Base-by-base conservation (phyloP, 2,113 vertebrate genomes). In the Leucosticte australis region DNA sequence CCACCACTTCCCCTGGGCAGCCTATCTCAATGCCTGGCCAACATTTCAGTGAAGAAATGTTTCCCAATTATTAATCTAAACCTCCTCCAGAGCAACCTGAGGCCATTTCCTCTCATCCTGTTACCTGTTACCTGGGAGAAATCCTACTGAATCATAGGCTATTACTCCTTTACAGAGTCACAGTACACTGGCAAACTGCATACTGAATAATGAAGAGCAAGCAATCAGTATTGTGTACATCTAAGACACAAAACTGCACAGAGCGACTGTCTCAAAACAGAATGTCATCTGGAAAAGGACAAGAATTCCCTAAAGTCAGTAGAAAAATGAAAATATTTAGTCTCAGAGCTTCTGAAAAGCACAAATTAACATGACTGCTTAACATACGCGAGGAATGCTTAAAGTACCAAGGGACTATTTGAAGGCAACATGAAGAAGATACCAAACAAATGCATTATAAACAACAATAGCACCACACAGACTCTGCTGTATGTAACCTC, bases 261-360 rank as follows among this genome's bases (percentile, higher is more conserved):
- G 47, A 88, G 18, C 10, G 3, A 55, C 57, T 82, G 69, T 67
- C 44, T 64, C n/a, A 87, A 71, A 75, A 6, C 53, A 78, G 64
- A 76, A 71, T 73, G 82, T 78, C 41, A 89, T 77, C 47, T 87
- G 49, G 53, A 96, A 82, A n/a, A 96, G 56, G 62, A 84, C 35
- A 92, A 91, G 28, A 88, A 92, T 79, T 91, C 94, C 83, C 89
- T 50, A 49, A 87, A 79, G 83, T 26, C 37, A 92, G 39, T 23
- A 68, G 20, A 92, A 18, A 84, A 95, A 65, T 63, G 37, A 90
- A 93, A 92, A 92, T 86, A 92, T 80, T 92, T 70, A 70, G 42
- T 80, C 68, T 55, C 52, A 39, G 65, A 75, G 63, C 28, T 70
- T 83, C 88, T 83, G 79, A 89, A 92, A 87, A 92, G 62, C 63